Percentiles rank a stretch among this genome's conserved stretches.
phyloP scores from a whole-genome alignment of 1,140 invertebrate genomes.

The Pomacea maculata region DNA sequence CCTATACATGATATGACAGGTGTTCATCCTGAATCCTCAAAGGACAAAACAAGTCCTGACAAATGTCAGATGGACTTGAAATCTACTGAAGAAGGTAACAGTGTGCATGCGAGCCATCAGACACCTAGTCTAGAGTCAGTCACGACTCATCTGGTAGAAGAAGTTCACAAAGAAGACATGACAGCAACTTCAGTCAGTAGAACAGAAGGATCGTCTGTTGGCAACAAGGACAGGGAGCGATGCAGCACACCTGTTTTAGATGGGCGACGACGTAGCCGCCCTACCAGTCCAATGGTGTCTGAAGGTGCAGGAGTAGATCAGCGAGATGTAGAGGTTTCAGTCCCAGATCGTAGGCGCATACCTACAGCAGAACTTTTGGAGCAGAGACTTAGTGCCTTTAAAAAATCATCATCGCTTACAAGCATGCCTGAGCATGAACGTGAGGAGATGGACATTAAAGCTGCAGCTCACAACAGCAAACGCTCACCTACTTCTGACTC shows the following conservation, averaged over 20 bases:
- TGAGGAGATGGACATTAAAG: slow-evolving; percentile 13
- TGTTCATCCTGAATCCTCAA: slow-evolving; percentile 5
- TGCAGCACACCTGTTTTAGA: slow-evolving; percentile 42
- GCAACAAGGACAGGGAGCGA: slow-evolving; percentile 20
- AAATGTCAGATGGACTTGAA: neutral
- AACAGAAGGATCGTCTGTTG: slow-evolving; percentile 18
- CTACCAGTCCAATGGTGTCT: slow-evolving; percentile 40
- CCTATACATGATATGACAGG: slow-evolving; percentile 25
- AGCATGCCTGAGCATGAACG: slow-evolving; percentile 8
- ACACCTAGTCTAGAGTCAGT: slow-evolving; percentile 1
- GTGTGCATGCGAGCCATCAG: neutral
- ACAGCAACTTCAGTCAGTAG: slow-evolving; percentile 1
- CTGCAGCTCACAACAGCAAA: slow-evolving; percentile 18
- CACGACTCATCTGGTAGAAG: slow-evolving; percentile 6
- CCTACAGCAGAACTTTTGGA: slow-evolving; percentile 40
- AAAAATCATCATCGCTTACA: slow-evolving; percentile 32
- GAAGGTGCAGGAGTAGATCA: slow-evolving; percentile 20
- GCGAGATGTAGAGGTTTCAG: slow-evolving; percentile 11
- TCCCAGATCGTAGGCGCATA: slow-evolving; percentile 29
- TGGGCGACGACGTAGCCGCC: slow-evolving; percentile 44
- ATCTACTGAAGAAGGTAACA: neutral
- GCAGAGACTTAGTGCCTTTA: slow-evolving; percentile 33
- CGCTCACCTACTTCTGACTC: slow-evolving; percentile 27
- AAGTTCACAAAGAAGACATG: slow-evolving; percentile 4
- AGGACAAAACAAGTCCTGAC: slow-evolving; percentile 11